Percentiles rank a stretch among this genome's conserved stretches.
Evolutionary conservation across 1,140 invertebrate species (phyloP).

Genomic region (Scaptodrosophila lebanonensis): DNA sequence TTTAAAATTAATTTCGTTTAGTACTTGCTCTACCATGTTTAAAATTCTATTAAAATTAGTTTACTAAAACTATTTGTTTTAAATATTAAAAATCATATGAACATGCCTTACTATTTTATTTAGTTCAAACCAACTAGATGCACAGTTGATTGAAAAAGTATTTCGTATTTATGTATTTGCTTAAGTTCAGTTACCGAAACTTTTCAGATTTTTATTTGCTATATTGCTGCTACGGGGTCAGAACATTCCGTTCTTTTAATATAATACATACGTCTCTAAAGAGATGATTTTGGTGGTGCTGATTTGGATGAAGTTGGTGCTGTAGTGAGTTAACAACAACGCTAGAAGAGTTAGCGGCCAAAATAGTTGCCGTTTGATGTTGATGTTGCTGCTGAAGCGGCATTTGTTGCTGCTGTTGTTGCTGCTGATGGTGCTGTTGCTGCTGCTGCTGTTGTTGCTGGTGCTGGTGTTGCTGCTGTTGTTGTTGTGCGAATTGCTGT

Average conservation of each 20-base stretch:
- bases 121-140: too few species aligned
- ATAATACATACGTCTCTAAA: conserved; percentile 77
- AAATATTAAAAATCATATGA: too few species aligned
- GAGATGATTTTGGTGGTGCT: conserved; percentile 77
- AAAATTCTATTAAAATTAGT: too few species aligned
- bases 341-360: conserved; percentile 51
- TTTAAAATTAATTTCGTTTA: too few species aligned
- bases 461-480: conserved; percentile 28
- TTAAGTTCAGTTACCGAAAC: conserved; percentile 3
- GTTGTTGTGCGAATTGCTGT: neutral
- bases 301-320: conserved; percentile 77
- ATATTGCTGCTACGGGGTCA: too few species aligned
- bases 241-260: conserved; percentile 40
- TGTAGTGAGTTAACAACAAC: conserved; percentile 75
- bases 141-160: too few species aligned
- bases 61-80: too few species aligned
- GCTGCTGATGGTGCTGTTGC: conserved; percentile 36
- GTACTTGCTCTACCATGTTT: too few species aligned
- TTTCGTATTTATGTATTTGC: conserved; percentile 7
- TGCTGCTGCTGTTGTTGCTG: conserved; percentile 39
- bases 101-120: too few species aligned
- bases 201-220: conserved; percentile 22
- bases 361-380: conserved; percentile 14
- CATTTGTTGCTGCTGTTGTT: conserved; percentile 32
- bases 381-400: conserved; percentile 31